phyloP scores from a whole-genome alignment of 2,797 vertebrate genomes.

The Taenioides sp. region DNA sequence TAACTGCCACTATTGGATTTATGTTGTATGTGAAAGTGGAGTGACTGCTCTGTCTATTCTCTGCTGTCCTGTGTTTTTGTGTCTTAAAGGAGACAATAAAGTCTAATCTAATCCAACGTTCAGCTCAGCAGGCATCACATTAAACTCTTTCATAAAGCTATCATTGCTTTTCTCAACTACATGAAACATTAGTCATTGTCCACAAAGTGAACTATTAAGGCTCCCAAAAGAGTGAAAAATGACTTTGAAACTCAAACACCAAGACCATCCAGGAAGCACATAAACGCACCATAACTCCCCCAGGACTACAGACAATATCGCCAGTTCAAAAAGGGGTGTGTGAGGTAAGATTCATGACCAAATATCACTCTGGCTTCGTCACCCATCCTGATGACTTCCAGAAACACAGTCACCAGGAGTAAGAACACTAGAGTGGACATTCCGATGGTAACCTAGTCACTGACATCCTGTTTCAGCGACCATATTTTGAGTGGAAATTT shows the following conservation, averaged over 20 bases:
- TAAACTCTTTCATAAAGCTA: background rate
- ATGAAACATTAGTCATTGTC: background rate
- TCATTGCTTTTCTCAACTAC: background rate
- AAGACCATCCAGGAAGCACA: background rate
- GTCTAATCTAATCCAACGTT: background rate
- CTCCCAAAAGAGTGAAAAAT: background rate
- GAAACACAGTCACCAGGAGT: conserved; percentile 34
- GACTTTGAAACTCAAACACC: background rate
- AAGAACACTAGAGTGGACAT: background rate
- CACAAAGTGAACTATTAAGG: background rate
- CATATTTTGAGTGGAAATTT: background rate
- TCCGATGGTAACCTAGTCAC: background rate
- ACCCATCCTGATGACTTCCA: conserved; percentile 67
- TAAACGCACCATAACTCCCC: conserved; percentile 26
- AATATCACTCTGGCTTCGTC: conserved; percentile 59
- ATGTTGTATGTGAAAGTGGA: too few species aligned
- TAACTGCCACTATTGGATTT: too few species aligned
- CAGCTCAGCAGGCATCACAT: background rate
- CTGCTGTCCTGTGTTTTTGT: too few species aligned
- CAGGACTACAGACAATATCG: conserved; percentile 21
- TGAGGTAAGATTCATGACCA: conserved; percentile 56
- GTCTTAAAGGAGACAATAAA: too few species aligned
- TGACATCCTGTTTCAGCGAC: background rate
- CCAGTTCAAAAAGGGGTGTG: conserved; percentile 49
- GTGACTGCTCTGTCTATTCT: too few species aligned